Conservation (phyloP, 2,888 invertebrate genomes). For the Mimachlamys varia region DNA sequence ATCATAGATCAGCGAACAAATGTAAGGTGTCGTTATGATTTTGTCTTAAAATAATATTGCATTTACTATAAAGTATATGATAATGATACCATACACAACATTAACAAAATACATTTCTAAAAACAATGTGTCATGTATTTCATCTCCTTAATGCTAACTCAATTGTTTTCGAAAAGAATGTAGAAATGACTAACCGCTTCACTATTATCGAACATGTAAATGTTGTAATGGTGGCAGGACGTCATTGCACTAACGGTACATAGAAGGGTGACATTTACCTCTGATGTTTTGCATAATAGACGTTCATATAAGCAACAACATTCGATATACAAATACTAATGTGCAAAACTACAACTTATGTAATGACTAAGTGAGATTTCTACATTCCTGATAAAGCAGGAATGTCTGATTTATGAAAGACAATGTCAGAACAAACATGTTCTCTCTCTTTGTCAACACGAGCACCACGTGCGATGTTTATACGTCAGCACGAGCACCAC, state of each 20-base stretch:
- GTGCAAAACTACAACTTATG: not conserved
- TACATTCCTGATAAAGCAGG: not conserved
- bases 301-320: not conserved
- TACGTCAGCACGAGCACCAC: not conserved
- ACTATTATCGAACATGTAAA: too few relatives aligned
- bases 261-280: too few relatives aligned
- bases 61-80: too few relatives aligned
- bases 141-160: not conserved
- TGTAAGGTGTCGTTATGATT: not conserved
- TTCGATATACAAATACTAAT: not conserved
- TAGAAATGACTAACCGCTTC: too few relatives aligned
- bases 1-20: not conserved
- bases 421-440: slow-evolving; percentile 2
- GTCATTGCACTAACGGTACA: too few relatives aligned
- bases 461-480: not conserved
- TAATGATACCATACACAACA: too few relatives aligned
- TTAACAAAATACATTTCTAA: too few relatives aligned
- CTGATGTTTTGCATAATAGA: too few relatives aligned
- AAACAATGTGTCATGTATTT: not conserved
- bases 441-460: not conserved
- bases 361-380: not conserved
- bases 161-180: too few relatives aligned
- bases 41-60: too few relatives aligned
- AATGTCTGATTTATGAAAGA: not conserved
- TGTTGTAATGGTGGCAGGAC: too few relatives aligned